Evolutionary conservation across 1,140 invertebrate species (phyloP).

Genomic region (Radopholus similis): DNA sequence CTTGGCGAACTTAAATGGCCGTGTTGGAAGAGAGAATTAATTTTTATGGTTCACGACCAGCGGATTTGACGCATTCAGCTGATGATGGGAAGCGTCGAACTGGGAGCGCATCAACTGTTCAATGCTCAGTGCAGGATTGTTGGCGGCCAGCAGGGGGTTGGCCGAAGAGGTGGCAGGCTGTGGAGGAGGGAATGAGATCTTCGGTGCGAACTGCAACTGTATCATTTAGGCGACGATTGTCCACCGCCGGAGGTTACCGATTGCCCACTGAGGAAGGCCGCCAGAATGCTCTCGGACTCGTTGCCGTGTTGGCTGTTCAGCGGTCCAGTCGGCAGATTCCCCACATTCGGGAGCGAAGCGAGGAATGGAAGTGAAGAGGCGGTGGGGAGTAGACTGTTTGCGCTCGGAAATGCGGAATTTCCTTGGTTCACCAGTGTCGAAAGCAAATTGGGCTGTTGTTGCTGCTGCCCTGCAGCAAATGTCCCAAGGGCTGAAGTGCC

Average conservation of each 20-base stretch:
- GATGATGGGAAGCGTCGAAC: neutral
- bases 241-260: neutral
- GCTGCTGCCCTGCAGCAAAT: neutral
- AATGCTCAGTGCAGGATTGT: neutral
- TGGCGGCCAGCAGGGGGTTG: neutral
- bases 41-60: neutral
- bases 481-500: neutral
- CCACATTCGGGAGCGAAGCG: neutral
- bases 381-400: neutral
- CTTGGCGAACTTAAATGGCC: neutral
- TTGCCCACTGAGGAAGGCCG: slow-evolving; percentile 19
- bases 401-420: neutral
- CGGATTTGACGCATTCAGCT: too few relatives aligned
- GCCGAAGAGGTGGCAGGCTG: neutral
- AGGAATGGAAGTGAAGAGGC: too few relatives aligned
- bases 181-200: neutral
- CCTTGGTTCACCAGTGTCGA: neutral
- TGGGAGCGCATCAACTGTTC: neutral
- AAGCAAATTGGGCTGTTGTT: neutral
- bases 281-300: slow-evolving; percentile 11
- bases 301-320: neutral
- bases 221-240: too few relatives aligned
- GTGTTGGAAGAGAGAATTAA: neutral
- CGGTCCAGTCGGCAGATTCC: neutral
- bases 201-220: slow-evolving; percentile 1